phyloP scores from a whole-genome alignment of 2,888 invertebrate genomes.

The Tyria jacobaeae region DNA sequence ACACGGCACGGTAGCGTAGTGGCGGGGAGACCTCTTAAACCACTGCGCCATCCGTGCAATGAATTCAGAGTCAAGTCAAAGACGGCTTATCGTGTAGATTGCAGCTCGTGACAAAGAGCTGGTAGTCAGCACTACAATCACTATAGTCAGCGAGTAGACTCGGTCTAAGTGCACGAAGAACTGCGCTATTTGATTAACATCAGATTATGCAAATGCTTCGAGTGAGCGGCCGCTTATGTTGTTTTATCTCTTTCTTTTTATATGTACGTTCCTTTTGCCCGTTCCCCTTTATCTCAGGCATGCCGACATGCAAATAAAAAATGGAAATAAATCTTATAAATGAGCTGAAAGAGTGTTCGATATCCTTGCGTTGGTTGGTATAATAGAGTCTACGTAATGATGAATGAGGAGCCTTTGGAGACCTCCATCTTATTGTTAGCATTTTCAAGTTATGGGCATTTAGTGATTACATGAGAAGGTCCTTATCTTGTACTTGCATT shows the following conservation, averaged over 20 bases:
- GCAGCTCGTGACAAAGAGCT: conserved; percentile 39
- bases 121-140: conserved; percentile 14
- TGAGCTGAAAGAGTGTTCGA: conserved; percentile 78
- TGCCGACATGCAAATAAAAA: conserved; percentile 83
- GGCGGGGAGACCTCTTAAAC: no score
- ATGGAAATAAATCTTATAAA: conserved; percentile 76
- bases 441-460: conserved; percentile 60
- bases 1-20: no score
- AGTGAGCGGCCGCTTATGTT: conserved; percentile 82
- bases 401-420: conserved; percentile 74
- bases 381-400: conserved; percentile 78
- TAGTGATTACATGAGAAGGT: conserved; percentile 55
- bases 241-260: conserved; percentile 77
- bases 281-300: conserved; percentile 79
- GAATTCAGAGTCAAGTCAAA: no score
- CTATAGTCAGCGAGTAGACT: conserved; percentile 30
- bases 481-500: conserved; percentile 54
- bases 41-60: no score
- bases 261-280: conserved; percentile 73
- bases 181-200: conserved; percentile 83
- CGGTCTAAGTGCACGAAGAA: conserved; percentile 53
- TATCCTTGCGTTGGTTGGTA: conserved; percentile 74
- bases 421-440: conserved; percentile 69
- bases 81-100: conserved; percentile 27
- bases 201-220: conserved; percentile 85